A percentile compares a stretch with the other conserved stretches of the same genome.
These are phyloP conservation scores for Calameuta pallipes DNA, from an alignment of 2,888 invertebrate species.

Conservation along the genomic window DNA sequence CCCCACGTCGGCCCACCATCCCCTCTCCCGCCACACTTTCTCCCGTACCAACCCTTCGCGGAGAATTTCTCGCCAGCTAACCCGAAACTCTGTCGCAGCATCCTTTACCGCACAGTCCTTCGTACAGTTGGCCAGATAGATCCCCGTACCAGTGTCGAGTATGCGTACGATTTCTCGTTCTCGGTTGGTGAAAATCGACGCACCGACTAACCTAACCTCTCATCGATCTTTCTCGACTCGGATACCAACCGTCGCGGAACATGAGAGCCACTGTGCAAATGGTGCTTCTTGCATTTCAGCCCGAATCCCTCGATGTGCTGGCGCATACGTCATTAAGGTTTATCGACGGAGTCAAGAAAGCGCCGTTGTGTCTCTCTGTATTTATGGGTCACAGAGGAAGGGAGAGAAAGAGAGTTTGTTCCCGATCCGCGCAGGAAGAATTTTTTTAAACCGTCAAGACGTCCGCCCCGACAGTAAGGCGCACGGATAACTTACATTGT, in stretches of 20 bases:
- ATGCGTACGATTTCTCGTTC: background rate
- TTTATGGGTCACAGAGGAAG: background rate
- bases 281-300: background rate
- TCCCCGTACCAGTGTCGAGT: background rate
- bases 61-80: background rate
- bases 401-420: too few species aligned
- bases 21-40: background rate
- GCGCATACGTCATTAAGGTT: background rate
- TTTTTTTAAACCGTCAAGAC: background rate
- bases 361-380: background rate
- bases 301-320: background rate
- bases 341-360: background rate
- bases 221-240: background rate
- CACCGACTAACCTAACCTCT: background rate
- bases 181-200: background rate
- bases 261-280: background rate
- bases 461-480: background rate
- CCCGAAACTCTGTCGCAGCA: background rate
- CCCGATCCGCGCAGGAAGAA: background rate
- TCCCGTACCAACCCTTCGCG: background rate
- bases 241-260: background rate
- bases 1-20: too few species aligned
- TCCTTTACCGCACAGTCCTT: background rate
- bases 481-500: background rate
- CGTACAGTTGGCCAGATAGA: background rate